phyloP scores from a whole-genome alignment of 2,113 vertebrate genomes.

The Taurulus bubalis region DNA sequence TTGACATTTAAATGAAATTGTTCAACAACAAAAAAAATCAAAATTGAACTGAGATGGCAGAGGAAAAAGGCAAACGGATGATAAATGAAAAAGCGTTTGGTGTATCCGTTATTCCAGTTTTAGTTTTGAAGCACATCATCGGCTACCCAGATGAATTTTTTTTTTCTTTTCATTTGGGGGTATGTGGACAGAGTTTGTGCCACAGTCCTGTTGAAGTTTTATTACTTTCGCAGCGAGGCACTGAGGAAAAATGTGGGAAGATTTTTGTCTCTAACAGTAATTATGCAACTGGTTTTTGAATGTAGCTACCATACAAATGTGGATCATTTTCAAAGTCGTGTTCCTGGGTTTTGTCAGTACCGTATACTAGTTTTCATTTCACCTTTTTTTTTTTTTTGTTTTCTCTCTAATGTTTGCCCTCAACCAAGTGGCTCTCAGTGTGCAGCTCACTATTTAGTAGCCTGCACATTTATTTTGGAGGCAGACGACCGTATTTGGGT shows the following conservation, averaged over 20 bases:
- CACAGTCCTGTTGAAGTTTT: conserved; percentile 67
- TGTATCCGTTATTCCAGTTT: conserved; percentile 75
- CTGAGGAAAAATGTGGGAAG: conserved; percentile 69
- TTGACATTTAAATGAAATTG: conserved; percentile 77
- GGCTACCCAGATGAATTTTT: conserved; percentile 65
- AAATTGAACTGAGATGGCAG: conserved; percentile 54
- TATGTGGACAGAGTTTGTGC: conserved; percentile 59
- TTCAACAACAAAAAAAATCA: conserved; percentile 56
- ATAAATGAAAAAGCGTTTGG: conserved; percentile 62
- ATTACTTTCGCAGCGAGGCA: conserved; percentile 61
- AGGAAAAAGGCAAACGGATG: conserved; percentile 54
- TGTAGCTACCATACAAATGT: conserved; percentile 85
- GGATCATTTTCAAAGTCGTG: conserved; percentile 75
- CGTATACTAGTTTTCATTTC: conserved; percentile 74
- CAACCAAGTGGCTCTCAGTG: conserved; percentile 58
- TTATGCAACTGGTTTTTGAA: conserved; percentile 88
- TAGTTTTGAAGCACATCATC: conserved; percentile 63
- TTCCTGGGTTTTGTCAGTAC: conserved; percentile 72
- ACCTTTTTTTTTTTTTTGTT: conserved; percentile 43
- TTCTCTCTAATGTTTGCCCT: conserved; percentile 57
- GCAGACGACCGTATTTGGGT: conserved; percentile 68
- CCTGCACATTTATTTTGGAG: conserved; percentile 60
- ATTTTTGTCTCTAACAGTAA: conserved; percentile 79
- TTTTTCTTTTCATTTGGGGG: conserved; percentile 61
- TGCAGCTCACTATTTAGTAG: conserved; percentile 58